Base-by-base conservation (phyloP, 2,888 invertebrate species). In the Leucophenga maculata region DNA sequence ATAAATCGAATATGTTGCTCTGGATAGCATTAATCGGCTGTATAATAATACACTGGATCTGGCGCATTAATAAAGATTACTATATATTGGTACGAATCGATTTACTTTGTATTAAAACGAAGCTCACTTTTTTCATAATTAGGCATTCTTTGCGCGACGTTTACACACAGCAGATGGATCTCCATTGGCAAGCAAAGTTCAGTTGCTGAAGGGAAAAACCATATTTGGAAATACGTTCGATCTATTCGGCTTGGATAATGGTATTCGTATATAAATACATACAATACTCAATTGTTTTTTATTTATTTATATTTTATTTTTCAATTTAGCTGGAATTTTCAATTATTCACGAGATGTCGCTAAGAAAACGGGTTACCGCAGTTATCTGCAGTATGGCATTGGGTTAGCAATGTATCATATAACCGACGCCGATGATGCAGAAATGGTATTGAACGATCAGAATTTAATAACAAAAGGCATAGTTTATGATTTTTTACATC, bases 201-300 rank as follows among this genome's bases (percentile, higher is more conserved):
- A 84, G 0, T n/a, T 74, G 2, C 50, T 75, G 1, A 71, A 76
- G 32, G 82, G 83, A 0, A 64, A 13, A 1, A 80, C 82, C 1
- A 83, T 86, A 1, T 86, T 87, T 68, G 87, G 76, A 8, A 86
- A 86, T 67, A 75, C 72, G 60, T 82, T 87, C 16, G 87, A 87
- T 73, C 6, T 81, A 39, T 74, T 69, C 59, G 82, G 79, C 46
- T 59, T 62, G 18, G 69, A 54, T 18, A 67, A 74, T 16, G 69
- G 80, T 80, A n/a, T 65, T 39, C 39, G n/a, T 8, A 11, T 11
- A 64, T 14, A 14, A 13, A 22, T n/a, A 1, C n/a, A n/a, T n/a
- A n/a, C n/a, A n/a, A n/a, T n/a, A n/a, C n/a, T 14, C 0, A 3
- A n/a, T 13, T 16, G 46, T 46, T 46, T 46, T 3, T 20, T 18